Percentiles rank a stretch among this genome's conserved stretches.
These are phyloP conservation scores for Cnemophilus loriae DNA, from an alignment of 2,113 vertebrate genomes.

Conservation along the genomic window DNA sequence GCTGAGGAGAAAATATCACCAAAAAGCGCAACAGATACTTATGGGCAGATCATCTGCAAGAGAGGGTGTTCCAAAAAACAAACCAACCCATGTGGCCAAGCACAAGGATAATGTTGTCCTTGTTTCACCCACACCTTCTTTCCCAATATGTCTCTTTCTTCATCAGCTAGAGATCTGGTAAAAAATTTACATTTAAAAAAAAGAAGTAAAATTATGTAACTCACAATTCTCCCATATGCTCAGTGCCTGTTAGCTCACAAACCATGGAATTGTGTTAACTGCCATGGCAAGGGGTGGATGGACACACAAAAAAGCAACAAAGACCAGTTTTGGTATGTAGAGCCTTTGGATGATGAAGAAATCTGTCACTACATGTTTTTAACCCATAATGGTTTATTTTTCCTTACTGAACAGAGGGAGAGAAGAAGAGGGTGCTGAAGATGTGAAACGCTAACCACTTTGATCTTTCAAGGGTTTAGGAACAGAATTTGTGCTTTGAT, in stretches of 20 bases:
- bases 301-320: background rate
- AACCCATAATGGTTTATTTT: background rate
- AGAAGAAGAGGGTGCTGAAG: background rate
- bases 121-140: constrained; percentile 43
- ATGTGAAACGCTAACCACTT: constrained; percentile 15
- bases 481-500: constrained; percentile 24
- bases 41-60: constrained; percentile 30
- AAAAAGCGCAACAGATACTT: constrained; percentile 34
- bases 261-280: background rate
- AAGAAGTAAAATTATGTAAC: background rate
- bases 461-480: constrained; percentile 25
- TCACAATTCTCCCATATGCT: constrained; percentile 13
- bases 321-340: background rate
- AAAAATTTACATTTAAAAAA: background rate
- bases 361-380: background rate
- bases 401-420: background rate
- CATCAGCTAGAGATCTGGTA: background rate
- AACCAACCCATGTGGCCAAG: constrained; percentile 20
- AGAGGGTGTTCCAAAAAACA: constrained; percentile 16
- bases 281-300: background rate
- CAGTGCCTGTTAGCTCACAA: background rate
- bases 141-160: constrained; percentile 16
- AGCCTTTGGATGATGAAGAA: background rate
- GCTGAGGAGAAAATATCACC: background rate
- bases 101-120: constrained; percentile 23